A percentile compares a stretch with the other conserved stretches of the same genome.
These are phyloP conservation scores for Dryadula phaetusa DNA, from an alignment of 2,888 invertebrate species.

Conservation along the genomic window DNA sequence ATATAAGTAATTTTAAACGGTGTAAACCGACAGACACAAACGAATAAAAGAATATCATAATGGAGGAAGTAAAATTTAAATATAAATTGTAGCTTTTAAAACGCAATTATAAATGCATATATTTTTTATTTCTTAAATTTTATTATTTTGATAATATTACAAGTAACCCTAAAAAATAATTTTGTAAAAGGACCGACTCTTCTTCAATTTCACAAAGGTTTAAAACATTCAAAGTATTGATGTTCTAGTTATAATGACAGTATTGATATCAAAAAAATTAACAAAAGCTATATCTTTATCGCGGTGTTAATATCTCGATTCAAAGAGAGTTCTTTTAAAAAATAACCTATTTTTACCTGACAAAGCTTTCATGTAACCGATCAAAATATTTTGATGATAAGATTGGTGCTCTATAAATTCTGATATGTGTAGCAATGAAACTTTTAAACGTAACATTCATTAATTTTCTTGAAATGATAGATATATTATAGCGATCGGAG, in stretches of 20 bases:
- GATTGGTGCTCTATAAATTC: neutral
- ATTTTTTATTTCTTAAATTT: too few relatives aligned
- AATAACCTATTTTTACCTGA: slow-evolving; percentile 27
- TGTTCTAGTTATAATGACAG: neutral
- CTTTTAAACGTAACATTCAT: neutral
- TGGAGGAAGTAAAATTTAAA: too few relatives aligned
- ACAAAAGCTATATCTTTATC: slow-evolving; percentile 47
- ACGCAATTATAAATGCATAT: too few relatives aligned
- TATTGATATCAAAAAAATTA: neutral
- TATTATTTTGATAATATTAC: neutral
- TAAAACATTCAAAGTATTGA: neutral
- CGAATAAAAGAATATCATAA: too few relatives aligned
- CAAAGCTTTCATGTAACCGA: slow-evolving; percentile 29
- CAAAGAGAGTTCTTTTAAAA: slow-evolving; percentile 39
- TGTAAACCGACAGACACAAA: too few relatives aligned
- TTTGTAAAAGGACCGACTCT: neutral
- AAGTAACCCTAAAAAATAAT: neutral
- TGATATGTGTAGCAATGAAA: neutral
- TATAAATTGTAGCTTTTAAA: too few relatives aligned
- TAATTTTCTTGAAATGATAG: too few relatives aligned
- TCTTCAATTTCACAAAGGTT: slow-evolving; percentile 12
- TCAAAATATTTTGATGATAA: slow-evolving; percentile 16
- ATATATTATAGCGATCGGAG: neutral
- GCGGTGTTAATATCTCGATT: slow-evolving; percentile 48
- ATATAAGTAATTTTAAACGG: too few relatives aligned